Percentiles rank a stretch among this genome's conserved stretches.
Evolutionary conservation across 2,113 vertebrate genomes (phyloP).

Genomic region (Gallinago media): DNA sequence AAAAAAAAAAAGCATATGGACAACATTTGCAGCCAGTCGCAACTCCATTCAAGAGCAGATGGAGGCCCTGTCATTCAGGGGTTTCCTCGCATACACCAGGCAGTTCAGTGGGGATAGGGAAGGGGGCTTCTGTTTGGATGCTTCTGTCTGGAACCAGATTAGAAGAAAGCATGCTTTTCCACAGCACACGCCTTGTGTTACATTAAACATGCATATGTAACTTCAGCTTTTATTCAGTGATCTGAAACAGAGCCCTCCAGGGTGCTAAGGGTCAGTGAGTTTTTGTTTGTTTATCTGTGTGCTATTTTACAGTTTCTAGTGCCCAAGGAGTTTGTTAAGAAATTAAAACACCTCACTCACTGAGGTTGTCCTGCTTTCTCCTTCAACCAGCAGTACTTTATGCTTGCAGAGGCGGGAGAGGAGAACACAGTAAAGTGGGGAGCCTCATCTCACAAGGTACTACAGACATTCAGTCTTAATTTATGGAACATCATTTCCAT

Average conservation of each 20-base stretch:
- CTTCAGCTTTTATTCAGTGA: conserved; percentile 44
- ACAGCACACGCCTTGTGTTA: conserved; percentile 24
- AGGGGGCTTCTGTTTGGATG: conserved; percentile 63
- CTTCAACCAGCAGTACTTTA: fast-evolving
- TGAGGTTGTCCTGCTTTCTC: not conserved
- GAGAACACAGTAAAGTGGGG: not conserved
- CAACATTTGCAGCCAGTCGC: conserved; percentile 63
- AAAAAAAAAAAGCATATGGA: conserved; percentile 62
- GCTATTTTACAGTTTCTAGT: conserved; percentile 36
- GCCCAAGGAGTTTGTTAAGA: conserved; percentile 22
- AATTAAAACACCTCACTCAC: not conserved
- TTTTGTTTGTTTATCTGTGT: conserved; percentile 57
- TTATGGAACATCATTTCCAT: not conserved
- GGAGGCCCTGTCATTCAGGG: conserved; percentile 62
- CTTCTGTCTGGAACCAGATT: conserved; percentile 60
- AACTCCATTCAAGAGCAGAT: conserved; percentile 59
- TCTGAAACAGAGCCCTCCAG: conserved; percentile 35
- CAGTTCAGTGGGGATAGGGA: conserved; percentile 47
- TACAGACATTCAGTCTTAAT: not conserved
- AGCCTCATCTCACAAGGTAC: not conserved
- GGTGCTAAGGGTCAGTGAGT: conserved; percentile 30
- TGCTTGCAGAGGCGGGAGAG: not conserved
- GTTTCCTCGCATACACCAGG: conserved; percentile 35
- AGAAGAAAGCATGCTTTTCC: conserved; percentile 29
- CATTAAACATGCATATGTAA: conserved; percentile 59